A percentile compares a stretch with the other conserved stretches of the same genome.
These are phyloP conservation scores for Xanthia icteritia DNA, from an alignment of 2,888 invertebrate species.

Conservation along the genomic window DNA sequence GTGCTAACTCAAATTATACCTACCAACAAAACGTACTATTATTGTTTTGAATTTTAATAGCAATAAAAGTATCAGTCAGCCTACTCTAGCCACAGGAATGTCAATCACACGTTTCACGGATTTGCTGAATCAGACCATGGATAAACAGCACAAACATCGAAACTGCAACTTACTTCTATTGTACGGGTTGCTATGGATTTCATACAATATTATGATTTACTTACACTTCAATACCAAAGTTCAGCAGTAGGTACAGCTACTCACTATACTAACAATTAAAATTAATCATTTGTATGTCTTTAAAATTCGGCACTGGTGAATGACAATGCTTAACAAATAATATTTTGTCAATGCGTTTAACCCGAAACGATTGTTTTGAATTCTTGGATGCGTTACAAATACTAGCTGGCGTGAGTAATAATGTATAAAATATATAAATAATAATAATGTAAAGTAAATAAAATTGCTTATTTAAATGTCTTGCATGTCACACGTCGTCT, in stretches of 20 bases:
- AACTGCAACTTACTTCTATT: background rate
- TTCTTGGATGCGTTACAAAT: slow-evolving; percentile 42
- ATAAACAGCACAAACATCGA: background rate
- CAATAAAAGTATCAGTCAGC: background rate
- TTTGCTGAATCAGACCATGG: background rate
- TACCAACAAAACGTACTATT: background rate
- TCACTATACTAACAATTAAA: background rate
- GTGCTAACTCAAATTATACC: too few species aligned
- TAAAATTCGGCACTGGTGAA: slow-evolving; percentile 14
- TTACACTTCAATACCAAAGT: background rate
- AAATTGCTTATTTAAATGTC: slow-evolving; percentile 14
- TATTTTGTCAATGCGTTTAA: slow-evolving; percentile 53
- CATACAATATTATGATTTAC: slow-evolving; percentile 11
- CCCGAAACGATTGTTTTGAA: slow-evolving; percentile 55
- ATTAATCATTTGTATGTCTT: slow-evolving; percentile 3
- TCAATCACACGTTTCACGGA: background rate
- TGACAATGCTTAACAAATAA: slow-evolving; percentile 55
- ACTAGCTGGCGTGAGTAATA: slow-evolving; percentile 40
- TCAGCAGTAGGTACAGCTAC: background rate
- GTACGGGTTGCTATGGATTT: slow-evolving; percentile 5
- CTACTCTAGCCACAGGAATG: background rate
- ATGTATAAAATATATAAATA: slow-evolving; percentile 34
- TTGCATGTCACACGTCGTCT: slow-evolving; percentile 6
- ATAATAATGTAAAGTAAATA: slow-evolving; percentile 28
- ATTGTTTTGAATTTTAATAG: background rate